Conservation (phyloP, 2,888 invertebrate genomes). For the Pristionchus japonicus region DNA sequence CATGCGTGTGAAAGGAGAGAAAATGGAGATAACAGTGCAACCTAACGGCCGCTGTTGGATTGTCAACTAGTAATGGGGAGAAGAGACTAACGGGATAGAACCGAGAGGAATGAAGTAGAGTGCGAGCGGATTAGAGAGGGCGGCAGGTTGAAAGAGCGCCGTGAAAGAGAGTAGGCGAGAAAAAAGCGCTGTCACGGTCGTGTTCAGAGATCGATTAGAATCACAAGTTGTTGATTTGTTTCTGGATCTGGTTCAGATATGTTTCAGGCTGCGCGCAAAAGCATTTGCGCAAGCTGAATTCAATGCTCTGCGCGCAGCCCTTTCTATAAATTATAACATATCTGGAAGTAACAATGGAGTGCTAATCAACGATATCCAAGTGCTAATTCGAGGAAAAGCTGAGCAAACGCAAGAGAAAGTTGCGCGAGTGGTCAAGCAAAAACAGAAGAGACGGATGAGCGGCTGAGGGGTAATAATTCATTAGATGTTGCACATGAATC, state of each 20-base stretch:
- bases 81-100: not conserved
- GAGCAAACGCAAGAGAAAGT: not conserved
- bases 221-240: no score
- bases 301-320: no score
- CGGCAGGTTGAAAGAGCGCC: not conserved
- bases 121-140: slow-evolving; percentile 10
- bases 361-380: no score
- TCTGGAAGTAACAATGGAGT: no score
- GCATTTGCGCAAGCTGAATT: no score
- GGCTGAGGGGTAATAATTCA: not conserved
- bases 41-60: slow-evolving; percentile 15
- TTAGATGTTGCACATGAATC: slow-evolving; percentile 26
- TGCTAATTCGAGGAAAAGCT: not conserved
- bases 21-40: slow-evolving; percentile 22
- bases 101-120: slow-evolving; percentile 19
- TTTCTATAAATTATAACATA: no score
- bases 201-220: no score
- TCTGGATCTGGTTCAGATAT: no score
- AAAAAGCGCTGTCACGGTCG: not conserved
- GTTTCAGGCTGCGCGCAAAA: no score
- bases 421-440: slow-evolving; percentile 9
- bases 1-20: no score
- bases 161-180: not conserved
- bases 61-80: not conserved
- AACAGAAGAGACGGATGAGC: not conserved